Conservation (phyloP, 2,888 invertebrate genomes). For the Sarcophaga carnaria region DNA sequence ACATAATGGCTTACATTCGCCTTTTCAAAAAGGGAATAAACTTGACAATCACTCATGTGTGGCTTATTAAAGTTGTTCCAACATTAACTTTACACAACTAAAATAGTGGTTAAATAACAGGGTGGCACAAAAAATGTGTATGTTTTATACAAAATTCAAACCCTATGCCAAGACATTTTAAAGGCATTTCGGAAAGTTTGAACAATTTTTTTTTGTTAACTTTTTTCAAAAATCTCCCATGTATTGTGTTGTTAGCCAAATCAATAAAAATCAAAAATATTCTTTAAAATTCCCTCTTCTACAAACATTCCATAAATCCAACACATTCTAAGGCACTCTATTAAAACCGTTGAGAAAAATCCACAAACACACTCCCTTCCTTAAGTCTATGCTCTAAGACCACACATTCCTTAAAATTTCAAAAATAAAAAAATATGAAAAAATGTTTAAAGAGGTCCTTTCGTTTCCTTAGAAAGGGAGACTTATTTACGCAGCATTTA, state of each 20-base stretch:
- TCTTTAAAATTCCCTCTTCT: too few relatives aligned
- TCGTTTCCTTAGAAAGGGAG: constrained; percentile 6
- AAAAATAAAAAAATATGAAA: not conserved
- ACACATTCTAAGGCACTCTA: too few relatives aligned
- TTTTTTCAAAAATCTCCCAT: too few relatives aligned
- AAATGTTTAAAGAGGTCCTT: constrained; percentile 1
- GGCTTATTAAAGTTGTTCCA: constrained; percentile 61
- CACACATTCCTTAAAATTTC: not conserved
- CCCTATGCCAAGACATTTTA: too few relatives aligned
- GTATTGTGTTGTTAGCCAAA: too few relatives aligned
- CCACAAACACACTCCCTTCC: constrained; percentile 2
- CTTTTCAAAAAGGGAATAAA: constrained; percentile 36
- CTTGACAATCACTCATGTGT: constrained; percentile 66
- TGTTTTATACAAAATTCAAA: not conserved
- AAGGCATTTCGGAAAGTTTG: too few relatives aligned
- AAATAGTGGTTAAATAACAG: constrained; percentile 3
- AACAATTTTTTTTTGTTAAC: not conserved
- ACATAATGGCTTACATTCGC: not conserved
- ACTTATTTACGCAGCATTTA: constrained; percentile 66
- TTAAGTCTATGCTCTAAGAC: not conserved
- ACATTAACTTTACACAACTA: constrained; percentile 14
- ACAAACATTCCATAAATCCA: too few relatives aligned
- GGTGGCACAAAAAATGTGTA: not conserved
- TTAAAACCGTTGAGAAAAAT: too few relatives aligned
- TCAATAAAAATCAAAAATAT: too few relatives aligned